Conservation (phyloP, 2,888 invertebrate genomes). For the Periphyllus acericola region DNA sequence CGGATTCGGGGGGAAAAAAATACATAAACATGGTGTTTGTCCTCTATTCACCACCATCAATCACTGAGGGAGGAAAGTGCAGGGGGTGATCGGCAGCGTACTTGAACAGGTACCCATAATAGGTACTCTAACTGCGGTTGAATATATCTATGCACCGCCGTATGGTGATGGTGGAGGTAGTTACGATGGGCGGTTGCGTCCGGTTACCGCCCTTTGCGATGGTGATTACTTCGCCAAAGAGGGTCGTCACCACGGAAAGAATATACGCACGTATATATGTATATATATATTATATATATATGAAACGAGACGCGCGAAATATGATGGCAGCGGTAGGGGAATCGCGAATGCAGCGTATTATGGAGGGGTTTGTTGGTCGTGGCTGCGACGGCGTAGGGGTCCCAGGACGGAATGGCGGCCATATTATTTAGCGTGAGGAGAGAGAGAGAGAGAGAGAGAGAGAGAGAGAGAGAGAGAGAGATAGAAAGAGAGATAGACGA, state of each 20-base stretch:
- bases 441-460: neutral
- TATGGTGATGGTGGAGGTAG: neutral
- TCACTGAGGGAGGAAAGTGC: neutral
- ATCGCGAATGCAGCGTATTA: neutral
- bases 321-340: neutral
- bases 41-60: neutral
- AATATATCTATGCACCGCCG: neutral
- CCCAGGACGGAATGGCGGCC: constrained; percentile 21
- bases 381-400: neutral
- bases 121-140: neutral
- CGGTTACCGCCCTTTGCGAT: constrained; percentile 7
- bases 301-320: neutral
- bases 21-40: neutral
- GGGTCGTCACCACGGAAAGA: neutral
- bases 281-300: neutral
- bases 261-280: neutral
- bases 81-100: neutral
- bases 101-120: neutral
- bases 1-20: neutral
- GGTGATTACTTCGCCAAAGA: no score
- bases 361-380: neutral
- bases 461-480: neutral
- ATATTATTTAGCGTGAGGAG: neutral
- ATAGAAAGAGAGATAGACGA: no score
- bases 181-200: constrained; percentile 30